These are phyloP conservation scores for Agraylea sexmaculata DNA, from an alignment of 1,140 invertebrate species.

Conservation along the genomic window DNA sequence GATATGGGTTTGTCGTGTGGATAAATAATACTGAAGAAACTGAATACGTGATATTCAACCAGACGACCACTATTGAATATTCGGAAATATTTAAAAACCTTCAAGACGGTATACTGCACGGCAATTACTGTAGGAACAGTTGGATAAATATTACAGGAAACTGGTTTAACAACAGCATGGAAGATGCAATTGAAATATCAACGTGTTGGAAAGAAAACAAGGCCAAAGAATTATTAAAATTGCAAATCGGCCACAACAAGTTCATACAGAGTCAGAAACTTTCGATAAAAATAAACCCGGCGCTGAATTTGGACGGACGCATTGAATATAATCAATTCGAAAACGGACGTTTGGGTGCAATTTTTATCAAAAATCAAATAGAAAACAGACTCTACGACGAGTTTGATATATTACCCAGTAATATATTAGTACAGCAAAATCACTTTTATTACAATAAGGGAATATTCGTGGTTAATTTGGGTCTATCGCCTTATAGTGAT, in stretches of 20 bases:
- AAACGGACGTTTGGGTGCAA: slow-evolving; percentile 66
- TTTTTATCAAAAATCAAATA: slow-evolving; percentile 76
- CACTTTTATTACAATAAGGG: slow-evolving; percentile 81
- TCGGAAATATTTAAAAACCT: slow-evolving; percentile 74
- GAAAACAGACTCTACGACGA: slow-evolving; percentile 56
- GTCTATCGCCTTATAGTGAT: slow-evolving; percentile 74
- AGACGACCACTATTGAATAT: slow-evolving; percentile 78
- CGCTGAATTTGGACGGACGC: slow-evolving; percentile 64
- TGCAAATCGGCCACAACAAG: slow-evolving; percentile 78
- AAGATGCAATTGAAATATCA: slow-evolving; percentile 63
- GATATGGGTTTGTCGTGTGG: slow-evolving; percentile 78
- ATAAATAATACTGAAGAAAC: slow-evolving; percentile 76
- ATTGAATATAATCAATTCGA: slow-evolving; percentile 84
- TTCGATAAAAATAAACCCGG: slow-evolving; percentile 69
- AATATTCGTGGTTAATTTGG: slow-evolving; percentile 75
- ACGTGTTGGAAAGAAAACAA: slow-evolving; percentile 58
- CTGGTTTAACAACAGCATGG: slow-evolving; percentile 62
- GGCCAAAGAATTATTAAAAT: slow-evolving; percentile 42
- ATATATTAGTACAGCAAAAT: slow-evolving; percentile 75
- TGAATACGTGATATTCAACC: slow-evolving; percentile 64
- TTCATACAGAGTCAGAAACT: slow-evolving; percentile 68
- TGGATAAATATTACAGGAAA: slow-evolving; percentile 81
- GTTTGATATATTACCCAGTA: slow-evolving; percentile 53
- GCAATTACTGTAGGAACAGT: slow-evolving; percentile 62
- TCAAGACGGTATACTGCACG: slow-evolving; percentile 71